Conservation (phyloP, 2,888 invertebrate species). For the Ametastegia equiseti region DNA sequence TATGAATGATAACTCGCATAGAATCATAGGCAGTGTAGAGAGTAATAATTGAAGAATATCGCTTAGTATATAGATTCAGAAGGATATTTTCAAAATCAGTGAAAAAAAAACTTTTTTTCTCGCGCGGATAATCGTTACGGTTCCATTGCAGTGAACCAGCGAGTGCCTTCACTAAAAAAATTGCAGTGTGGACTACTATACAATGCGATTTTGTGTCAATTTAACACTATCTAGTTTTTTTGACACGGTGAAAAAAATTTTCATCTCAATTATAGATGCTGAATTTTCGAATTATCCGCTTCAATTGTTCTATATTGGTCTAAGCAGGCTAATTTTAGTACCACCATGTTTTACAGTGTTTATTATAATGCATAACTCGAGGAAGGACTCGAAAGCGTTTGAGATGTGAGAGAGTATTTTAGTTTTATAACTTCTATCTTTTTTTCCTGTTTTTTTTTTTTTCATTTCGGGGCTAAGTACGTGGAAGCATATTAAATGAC, state of each 20-base stretch:
- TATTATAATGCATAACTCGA: neutral
- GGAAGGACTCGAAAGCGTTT: neutral
- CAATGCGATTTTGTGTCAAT: too few relatives aligned
- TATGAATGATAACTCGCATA: too few relatives aligned
- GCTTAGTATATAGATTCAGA: neutral
- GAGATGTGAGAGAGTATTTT: neutral
- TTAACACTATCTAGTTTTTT: too few relatives aligned
- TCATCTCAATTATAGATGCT: too few relatives aligned
- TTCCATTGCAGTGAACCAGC: neutral
- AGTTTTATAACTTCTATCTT: neutral
- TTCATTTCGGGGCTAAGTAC: neutral
- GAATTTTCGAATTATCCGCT: too few relatives aligned
- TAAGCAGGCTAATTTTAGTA: too few relatives aligned
- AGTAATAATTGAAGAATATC: neutral
- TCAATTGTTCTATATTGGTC: too few relatives aligned
- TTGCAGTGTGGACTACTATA: too few relatives aligned
- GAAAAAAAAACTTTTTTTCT: neutral
- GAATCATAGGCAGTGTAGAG: neutral
- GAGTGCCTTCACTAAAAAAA: too few relatives aligned
- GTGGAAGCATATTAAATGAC: slow-evolving; percentile 7
- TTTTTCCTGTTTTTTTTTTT: neutral
- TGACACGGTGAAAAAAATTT: too few relatives aligned
- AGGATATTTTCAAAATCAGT: neutral
- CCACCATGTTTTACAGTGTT: too few relatives aligned
- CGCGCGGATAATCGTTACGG: neutral